Evolutionary conservation across 2,797 vertebrate species (phyloP).

Genomic region (Hydrocynus forskahlii): DNA sequence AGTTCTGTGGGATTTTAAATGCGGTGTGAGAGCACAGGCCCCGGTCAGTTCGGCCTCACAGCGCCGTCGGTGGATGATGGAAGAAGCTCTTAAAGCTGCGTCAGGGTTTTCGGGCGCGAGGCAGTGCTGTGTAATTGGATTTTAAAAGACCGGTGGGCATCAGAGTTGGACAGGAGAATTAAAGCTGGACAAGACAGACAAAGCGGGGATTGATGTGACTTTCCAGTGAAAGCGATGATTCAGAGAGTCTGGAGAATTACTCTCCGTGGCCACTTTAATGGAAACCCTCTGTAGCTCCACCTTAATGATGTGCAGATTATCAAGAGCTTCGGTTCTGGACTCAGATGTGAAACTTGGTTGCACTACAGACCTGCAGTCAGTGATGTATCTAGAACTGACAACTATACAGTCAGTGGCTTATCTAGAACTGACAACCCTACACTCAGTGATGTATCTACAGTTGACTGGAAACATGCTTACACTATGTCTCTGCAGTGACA

Average conservation of each 20-base stretch:
- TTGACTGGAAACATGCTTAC: too few relatives aligned
- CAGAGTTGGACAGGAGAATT: neutral
- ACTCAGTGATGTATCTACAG: too few relatives aligned
- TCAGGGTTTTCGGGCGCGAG: neutral
- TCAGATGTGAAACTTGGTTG: too few relatives aligned
- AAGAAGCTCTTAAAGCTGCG: neutral
- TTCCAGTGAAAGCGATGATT: neutral
- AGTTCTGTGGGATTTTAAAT: neutral
- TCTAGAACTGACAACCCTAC: too few relatives aligned
- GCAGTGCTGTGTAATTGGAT: constrained; percentile 1
- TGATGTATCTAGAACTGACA: too few relatives aligned
- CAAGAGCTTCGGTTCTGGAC: too few relatives aligned
- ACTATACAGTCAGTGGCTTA: too few relatives aligned
- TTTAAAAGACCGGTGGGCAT: constrained; percentile 6
- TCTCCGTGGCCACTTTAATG: neutral
- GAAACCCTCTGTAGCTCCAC: neutral
- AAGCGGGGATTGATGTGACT: neutral
- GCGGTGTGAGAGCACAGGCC: neutral
- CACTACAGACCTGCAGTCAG: too few relatives aligned
- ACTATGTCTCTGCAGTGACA: too few relatives aligned
- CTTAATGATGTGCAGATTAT: too few relatives aligned
- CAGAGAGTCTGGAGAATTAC: neutral
- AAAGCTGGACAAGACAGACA: neutral
- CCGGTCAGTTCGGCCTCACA: neutral
- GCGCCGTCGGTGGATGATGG: neutral